phyloP scores from a whole-genome alignment of 2,113 vertebrate genomes.

The Procavia capensis region DNA sequence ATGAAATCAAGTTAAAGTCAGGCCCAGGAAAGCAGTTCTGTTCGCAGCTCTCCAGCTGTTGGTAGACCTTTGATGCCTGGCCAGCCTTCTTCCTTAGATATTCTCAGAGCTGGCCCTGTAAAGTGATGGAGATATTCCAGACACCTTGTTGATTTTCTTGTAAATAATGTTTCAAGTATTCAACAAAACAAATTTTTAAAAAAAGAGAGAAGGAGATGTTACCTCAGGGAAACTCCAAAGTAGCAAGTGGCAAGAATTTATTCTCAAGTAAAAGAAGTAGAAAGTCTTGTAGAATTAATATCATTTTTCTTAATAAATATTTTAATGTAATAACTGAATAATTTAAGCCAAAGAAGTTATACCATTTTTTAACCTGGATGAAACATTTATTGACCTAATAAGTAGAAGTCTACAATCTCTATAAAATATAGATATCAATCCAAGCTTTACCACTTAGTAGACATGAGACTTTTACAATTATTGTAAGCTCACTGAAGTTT shows the following conservation, averaged over 20 bases:
- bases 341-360: not conserved
- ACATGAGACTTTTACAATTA: not conserved
- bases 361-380: slow-evolving; percentile 11
- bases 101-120: not conserved
- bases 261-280: not conserved
- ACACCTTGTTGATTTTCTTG: not conserved
- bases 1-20: not conserved
- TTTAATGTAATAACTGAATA: slow-evolving; percentile 2
- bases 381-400: not conserved
- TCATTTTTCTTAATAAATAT: not conserved
- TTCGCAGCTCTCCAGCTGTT: not conserved
- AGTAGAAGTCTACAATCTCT: not conserved
- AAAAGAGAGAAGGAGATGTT: too few relatives aligned
- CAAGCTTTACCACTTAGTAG: not conserved
- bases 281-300: not conserved
- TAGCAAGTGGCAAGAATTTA: not conserved
- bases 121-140: not conserved
- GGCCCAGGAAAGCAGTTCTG: not conserved
- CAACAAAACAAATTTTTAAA: too few relatives aligned
- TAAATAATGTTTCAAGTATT: not conserved
- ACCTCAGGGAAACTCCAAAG: not conserved
- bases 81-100: too few relatives aligned
- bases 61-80: not conserved
- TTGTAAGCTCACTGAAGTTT: not conserved
- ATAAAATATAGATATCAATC: not conserved